phyloP scores from a whole-genome alignment of 1,140 invertebrate species.

The Drosophila takahashii region DNA sequence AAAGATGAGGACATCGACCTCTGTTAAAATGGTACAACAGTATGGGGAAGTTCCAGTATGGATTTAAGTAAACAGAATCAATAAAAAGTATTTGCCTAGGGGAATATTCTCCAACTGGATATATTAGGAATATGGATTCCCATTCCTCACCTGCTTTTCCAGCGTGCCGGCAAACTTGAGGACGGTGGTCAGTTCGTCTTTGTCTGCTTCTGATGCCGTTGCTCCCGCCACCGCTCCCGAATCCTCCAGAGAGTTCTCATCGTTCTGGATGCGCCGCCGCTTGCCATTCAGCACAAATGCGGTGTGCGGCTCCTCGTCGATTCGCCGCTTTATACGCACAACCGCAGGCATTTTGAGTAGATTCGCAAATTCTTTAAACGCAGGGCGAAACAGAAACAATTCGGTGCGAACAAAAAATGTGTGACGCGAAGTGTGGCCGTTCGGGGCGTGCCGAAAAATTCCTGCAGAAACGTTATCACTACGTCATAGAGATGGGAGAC shows the following conservation, averaged over 20 bases:
- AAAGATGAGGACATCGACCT: not conserved
- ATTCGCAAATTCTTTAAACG: slow-evolving; percentile 4
- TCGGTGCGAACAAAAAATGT: slow-evolving; percentile 7
- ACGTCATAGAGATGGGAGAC: not conserved
- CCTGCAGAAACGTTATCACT: not conserved
- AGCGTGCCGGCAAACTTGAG: slow-evolving; percentile 87
- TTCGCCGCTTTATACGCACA: slow-evolving; percentile 86
- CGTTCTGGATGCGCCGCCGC: slow-evolving; percentile 83
- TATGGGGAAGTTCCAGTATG: not conserved
- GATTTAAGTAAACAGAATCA: not conserved
- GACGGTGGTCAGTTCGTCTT: slow-evolving; percentile 84
- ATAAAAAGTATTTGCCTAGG: not conserved
- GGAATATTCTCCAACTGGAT: not conserved
- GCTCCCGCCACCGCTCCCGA: slow-evolving; percentile 9
- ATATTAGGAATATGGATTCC: not conserved
- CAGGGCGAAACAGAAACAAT: not conserved
- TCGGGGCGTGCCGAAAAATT: slow-evolving; percentile 5
- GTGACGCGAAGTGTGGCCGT: slow-evolving; percentile 23
- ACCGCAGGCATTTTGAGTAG: slow-evolving; percentile 86
- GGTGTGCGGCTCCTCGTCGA: slow-evolving; percentile 86
- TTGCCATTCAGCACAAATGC: slow-evolving; percentile 87
- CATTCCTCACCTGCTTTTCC: slow-evolving; percentile 71
- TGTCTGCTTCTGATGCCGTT: slow-evolving; percentile 13
- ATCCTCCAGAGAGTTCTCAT: slow-evolving; percentile 29
- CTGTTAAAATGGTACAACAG: not conserved